Percentiles rank a stretch among this genome's conserved stretches.
These are phyloP conservation scores for Plecotus auritus DNA, from an alignment of 2,113 vertebrate species.

Conservation along the genomic window DNA sequence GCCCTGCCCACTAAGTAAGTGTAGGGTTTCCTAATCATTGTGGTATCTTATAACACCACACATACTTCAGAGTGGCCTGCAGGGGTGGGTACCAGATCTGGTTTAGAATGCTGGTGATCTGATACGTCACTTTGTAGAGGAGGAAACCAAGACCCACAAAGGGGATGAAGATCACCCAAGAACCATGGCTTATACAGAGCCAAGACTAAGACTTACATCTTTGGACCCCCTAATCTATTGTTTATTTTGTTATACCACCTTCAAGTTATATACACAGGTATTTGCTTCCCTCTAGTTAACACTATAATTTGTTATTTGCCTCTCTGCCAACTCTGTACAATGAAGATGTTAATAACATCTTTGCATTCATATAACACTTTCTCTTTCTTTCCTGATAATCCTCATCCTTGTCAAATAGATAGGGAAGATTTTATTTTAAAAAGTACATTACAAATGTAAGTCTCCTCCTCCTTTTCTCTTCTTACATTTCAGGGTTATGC, in stretches of 20 bases:
- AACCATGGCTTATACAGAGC: neutral
- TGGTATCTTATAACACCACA: neutral
- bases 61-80: neutral
- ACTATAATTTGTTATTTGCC: conserved; percentile 40
- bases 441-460: neutral
- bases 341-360: conserved; percentile 34
- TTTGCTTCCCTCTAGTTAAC: conserved; percentile 26
- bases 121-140: neutral
- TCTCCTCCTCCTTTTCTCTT: neutral
- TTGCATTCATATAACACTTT: conserved; percentile 35
- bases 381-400: conserved; percentile 21
- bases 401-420: conserved; percentile 22
- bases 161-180: neutral
- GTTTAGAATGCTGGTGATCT: neutral
- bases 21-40: neutral
- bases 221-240: neutral
- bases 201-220: neutral
- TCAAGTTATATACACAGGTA: neutral
- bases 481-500: conserved; percentile 83
- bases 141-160: neutral
- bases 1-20: neutral
- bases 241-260: neutral
- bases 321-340: neutral
- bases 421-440: conserved; percentile 32
- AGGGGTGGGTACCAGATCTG: neutral